Evolutionary conservation across 2,113 vertebrate species (phyloP), one percentile per base, ranked within the genome.

Genomic region (Pandion haliaetus): DNA sequence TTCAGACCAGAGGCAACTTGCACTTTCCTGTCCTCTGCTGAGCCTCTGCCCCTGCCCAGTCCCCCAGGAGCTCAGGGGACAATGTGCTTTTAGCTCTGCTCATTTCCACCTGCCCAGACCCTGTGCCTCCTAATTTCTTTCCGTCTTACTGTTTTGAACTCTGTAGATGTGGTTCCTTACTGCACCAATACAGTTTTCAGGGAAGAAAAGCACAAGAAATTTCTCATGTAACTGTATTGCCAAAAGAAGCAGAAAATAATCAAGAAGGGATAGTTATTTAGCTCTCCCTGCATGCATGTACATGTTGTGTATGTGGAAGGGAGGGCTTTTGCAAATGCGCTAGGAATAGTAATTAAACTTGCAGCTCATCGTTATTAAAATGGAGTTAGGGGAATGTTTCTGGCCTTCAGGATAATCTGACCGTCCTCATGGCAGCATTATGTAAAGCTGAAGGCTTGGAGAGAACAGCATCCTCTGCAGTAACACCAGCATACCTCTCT

Each of bases 341-440:
- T 28, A 23, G 82, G 71, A 96, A 62, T 69, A 14, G 28, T 77
- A 80, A 97, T 90, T 77, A 92, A 95, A 90, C 45, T 40, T 5
- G 0, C 11, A 32, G 36, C 54, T 88, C 55, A 5, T 82, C 3
- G 0, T 70, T 62, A 95, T 92, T 86, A 61, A 90, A 85, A 66
- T 45, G 82, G 90, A 65, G 85, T 4, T 69, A 29, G 42, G 28
- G 72, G 58, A 12, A 52, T 15, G 38, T 31, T 79, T 25, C 58
- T 66, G 88, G 86, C 82, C 67, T 52, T 26, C 5, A 4, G 95
- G 95, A 83, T 95, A 87, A 91, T 92, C 25, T 81, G 85, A 17
- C 74, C 54, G 5, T 63, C 52, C 82, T 71, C 50, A 11, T 31
- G 1, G 2, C 19, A 24, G 26, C 21, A 15, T 86, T 80, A 4